Evolutionary conservation across 2,888 invertebrate species (phyloP).

Genomic region (Arge pagana): DNA sequence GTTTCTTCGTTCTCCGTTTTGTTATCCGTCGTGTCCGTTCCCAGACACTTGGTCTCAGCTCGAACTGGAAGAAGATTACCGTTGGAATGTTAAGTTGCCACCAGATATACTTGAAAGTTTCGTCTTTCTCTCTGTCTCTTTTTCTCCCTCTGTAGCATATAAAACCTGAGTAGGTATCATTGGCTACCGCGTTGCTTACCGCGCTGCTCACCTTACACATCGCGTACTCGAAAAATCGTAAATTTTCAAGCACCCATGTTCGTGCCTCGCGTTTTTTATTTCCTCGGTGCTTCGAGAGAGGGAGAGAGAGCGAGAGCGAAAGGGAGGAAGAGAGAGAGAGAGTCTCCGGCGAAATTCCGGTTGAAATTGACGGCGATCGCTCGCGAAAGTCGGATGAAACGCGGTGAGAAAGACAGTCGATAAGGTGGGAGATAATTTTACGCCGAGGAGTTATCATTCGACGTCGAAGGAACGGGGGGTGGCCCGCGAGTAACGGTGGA

Average conservation of each 20-base stretch:
- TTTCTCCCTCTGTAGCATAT: too few species aligned
- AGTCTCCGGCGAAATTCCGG: constrained; percentile 27
- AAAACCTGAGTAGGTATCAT: too few species aligned
- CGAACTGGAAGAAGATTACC: constrained; percentile 15
- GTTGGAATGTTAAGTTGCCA: constrained; percentile 19
- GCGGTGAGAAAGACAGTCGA: background rate
- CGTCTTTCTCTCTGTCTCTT: constrained; percentile 6
- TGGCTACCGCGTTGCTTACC: too few species aligned
- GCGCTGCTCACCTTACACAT: too few species aligned
- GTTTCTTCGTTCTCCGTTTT: constrained; percentile 12
- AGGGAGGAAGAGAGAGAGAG: constrained; percentile 20
- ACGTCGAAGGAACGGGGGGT: background rate
- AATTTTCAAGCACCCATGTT: constrained; percentile 3
- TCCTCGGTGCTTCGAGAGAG: constrained; percentile 4
- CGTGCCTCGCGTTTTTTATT: background rate
- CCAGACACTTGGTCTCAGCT: constrained; percentile 18
- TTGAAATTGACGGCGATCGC: constrained; percentile 3
- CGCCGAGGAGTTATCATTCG: background rate
- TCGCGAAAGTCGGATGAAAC: background rate
- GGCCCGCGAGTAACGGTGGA: constrained; percentile 1
- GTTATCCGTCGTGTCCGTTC: constrained; percentile 13
- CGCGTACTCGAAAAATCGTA: constrained; percentile 12
- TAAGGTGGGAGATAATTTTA: background rate
- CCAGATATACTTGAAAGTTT: constrained; percentile 9
- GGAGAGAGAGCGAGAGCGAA: background rate